These are phyloP conservation scores for Schizaphis graminum DNA, from an alignment of 2,888 invertebrate species.

Conservation along the genomic window DNA sequence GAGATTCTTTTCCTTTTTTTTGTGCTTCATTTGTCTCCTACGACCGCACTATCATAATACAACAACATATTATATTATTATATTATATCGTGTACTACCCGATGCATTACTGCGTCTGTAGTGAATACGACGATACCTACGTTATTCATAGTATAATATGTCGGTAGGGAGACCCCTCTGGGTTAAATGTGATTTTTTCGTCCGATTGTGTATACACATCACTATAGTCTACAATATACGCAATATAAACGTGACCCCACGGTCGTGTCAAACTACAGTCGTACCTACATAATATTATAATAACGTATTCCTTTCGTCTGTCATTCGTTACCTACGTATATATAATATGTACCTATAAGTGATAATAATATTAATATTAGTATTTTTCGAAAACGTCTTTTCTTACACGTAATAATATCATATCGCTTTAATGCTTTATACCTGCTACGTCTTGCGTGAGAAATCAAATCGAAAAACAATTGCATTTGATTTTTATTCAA, in stretches of 20 bases:
- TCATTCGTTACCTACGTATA: neutral
- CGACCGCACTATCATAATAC: neutral
- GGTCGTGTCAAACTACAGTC: conserved; percentile 37
- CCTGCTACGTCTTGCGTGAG: conserved; percentile 14
- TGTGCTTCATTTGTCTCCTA: conserved; percentile 39
- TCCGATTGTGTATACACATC: conserved; percentile 45
- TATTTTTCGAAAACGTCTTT: neutral
- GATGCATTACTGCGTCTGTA: neutral
- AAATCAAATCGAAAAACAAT: conserved; percentile 47
- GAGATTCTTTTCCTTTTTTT: conserved; percentile 31
- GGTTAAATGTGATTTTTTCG: conserved; percentile 46
- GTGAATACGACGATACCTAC: conserved; percentile 20
- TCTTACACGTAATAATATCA: neutral
- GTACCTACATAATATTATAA: conserved; percentile 17
- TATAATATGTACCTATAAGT: neutral
- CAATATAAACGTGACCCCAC: conserved; percentile 1
- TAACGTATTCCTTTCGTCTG: neutral
- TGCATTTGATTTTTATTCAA: conserved; percentile 11
- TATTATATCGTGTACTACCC: neutral
- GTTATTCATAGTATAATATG: conserved; percentile 25
- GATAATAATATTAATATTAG: neutral
- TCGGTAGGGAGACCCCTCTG: neutral
- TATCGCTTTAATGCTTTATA: neutral
- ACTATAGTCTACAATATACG: neutral
- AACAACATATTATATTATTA: neutral